These are phyloP conservation scores for Cephus cinctus DNA, from an alignment of 1,140 invertebrate species.

Conservation along the genomic window DNA sequence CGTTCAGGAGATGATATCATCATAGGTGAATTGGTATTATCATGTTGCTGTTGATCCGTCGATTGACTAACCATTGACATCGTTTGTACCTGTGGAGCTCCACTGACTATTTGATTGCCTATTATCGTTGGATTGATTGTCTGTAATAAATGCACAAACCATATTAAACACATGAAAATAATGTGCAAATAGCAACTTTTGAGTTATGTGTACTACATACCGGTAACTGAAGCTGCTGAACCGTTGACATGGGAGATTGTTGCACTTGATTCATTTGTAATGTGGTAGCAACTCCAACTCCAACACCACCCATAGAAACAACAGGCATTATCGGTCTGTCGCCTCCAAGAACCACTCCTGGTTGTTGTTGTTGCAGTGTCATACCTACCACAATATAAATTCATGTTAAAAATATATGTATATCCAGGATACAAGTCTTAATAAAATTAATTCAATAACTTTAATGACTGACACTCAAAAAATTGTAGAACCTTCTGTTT, in stretches of 20 bases:
- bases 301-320: constrained; percentile 54
- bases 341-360: constrained; percentile 46
- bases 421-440: no score
- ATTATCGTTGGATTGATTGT: constrained; percentile 41
- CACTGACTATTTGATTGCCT: constrained; percentile 48
- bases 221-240: constrained; percentile 54
- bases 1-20: constrained; percentile 31
- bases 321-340: constrained; percentile 60
- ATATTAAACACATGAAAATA: no score
- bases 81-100: constrained; percentile 36
- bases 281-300: constrained; percentile 34
- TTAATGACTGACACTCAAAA: no score
- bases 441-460: no score
- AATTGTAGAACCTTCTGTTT: no score
- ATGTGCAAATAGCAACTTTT: no score
- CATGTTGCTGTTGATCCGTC: constrained; percentile 31
- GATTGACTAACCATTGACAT: constrained; percentile 37
- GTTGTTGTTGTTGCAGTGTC: constrained; percentile 51
- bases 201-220: no score
- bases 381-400: no score
- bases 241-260: constrained; percentile 48
- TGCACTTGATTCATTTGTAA: constrained; percentile 52
- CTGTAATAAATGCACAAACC: constrained; percentile 27
- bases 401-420: no score
- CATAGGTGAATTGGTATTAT: constrained; percentile 28